Percentiles rank a stretch among this genome's conserved stretches.
Conservation (phyloP, 2,797 vertebrate genomes). For the Sebastes itinus region DNA sequence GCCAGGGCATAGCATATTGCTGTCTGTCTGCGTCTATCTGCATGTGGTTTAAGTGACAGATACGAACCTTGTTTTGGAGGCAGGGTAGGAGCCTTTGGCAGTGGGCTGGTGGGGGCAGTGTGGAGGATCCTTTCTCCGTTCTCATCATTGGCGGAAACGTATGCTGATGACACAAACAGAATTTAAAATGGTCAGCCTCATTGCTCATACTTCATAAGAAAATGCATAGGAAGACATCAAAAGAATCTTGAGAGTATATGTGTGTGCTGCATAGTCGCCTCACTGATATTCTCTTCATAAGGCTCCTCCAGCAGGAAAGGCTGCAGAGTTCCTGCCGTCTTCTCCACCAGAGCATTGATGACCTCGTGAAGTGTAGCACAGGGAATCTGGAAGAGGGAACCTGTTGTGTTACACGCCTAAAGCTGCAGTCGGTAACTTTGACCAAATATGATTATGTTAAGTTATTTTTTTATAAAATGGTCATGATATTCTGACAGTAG, state of each 20-base stretch:
- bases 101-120: slow-evolving; percentile 72
- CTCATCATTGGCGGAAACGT: slow-evolving; percentile 86
- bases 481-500: too few relatives aligned
- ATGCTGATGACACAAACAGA: slow-evolving; percentile 74
- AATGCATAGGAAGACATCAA: fast-evolving
- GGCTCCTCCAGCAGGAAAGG: slow-evolving; percentile 86
- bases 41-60: not conserved
- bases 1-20: too few relatives aligned
- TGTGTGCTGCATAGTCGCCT: slow-evolving; percentile 34
- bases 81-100: slow-evolving; percentile 69
- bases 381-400: slow-evolving; percentile 68
- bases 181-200: not conserved
- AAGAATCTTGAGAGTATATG: not conserved
- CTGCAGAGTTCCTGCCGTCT: slow-evolving; percentile 83
- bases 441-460: too few relatives aligned
- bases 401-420: not conserved
- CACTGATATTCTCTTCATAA: slow-evolving; percentile 89
- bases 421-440: not conserved
- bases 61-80: slow-evolving; percentile 84
- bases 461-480: too few relatives aligned
- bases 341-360: slow-evolving; percentile 86
- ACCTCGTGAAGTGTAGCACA: slow-evolving; percentile 87
- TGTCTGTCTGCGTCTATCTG: not conserved
- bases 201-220: not conserved
- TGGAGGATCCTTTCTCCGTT: slow-evolving; percentile 84